A percentile compares a stretch with the other conserved stretches of the same genome.
Evolutionary conservation across 1,140 invertebrate genomes (phyloP).

Genomic region (Listronotus oregonensis): DNA sequence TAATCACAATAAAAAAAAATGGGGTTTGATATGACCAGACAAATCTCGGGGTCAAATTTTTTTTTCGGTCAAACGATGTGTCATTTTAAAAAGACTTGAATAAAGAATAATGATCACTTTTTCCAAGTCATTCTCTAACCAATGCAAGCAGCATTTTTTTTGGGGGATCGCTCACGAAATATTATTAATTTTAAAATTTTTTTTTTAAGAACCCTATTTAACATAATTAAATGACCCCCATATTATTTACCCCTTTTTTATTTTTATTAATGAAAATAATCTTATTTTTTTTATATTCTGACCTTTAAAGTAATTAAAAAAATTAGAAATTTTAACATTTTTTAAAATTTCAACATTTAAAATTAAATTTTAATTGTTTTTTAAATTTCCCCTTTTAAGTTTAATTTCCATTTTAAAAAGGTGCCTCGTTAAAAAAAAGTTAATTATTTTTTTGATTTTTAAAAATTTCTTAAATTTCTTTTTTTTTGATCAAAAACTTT

Average conservation of each 20-base stretch:
- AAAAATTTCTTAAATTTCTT: no score
- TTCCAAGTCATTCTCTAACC: conserved; percentile 9
- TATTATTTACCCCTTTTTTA: neutral
- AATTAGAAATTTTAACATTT: no score
- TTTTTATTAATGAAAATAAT: no score
- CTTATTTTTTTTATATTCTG: no score
- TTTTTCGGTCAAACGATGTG: neutral
- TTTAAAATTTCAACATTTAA: no score
- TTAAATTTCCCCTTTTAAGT: no score
- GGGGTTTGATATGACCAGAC: conserved; percentile 3
- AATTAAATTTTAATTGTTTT: no score
- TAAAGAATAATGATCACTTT: conserved; percentile 23
- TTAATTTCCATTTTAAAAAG: no score
- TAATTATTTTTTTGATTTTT: no score
- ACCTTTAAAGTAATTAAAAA: no score
- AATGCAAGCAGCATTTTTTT: conserved; percentile 9
- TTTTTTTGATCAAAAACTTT: no score
- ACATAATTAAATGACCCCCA: conserved; percentile 19
- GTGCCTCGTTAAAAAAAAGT: no score
- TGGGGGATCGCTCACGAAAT: conserved; percentile 4
- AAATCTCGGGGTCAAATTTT: conserved; percentile 4
- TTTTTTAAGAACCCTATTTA: conserved; percentile 7
- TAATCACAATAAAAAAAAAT: conserved; percentile 8
- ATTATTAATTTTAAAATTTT: conserved; percentile 10
- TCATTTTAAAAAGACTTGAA: conserved; percentile 15